Evolutionary conservation across 2,113 vertebrate genomes (phyloP).

Genomic region (Otolemur garnettii): DNA sequence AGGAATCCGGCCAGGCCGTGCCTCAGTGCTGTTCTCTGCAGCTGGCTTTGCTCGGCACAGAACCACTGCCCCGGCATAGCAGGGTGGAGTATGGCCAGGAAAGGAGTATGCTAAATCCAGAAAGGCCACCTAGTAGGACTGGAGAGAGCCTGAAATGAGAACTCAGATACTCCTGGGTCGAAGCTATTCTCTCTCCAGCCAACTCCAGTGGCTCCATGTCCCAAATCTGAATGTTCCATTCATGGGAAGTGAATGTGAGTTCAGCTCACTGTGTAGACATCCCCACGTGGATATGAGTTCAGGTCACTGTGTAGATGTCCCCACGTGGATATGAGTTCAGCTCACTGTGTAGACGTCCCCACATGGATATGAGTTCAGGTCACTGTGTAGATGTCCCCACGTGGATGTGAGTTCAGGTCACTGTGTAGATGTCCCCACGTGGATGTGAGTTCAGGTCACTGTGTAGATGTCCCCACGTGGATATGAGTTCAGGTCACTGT

Average conservation of each 20-base stretch:
- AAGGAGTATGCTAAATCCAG: not conserved
- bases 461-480: too few relatives aligned
- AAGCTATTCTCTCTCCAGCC: not conserved
- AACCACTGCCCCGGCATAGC: slow-evolving; percentile 22
- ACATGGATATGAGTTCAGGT: not conserved
- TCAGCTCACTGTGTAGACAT: not conserved
- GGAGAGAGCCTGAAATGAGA: not conserved
- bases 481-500: too few relatives aligned
- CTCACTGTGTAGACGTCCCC: too few relatives aligned
- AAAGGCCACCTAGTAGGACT: not conserved
- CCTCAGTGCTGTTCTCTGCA: not conserved
- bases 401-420: too few relatives aligned
- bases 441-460: too few relatives aligned
- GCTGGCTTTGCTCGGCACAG: not conserved
- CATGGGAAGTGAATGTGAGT: not conserved
- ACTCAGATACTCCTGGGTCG: not conserved
- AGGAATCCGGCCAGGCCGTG: not conserved
- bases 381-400: too few relatives aligned
- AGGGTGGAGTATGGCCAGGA: not conserved
- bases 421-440: too few relatives aligned
- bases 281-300: too few relatives aligned
- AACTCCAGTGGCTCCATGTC: not conserved
- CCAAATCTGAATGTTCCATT: not conserved
- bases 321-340: not conserved
- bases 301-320: not conserved